Percentiles rank a stretch among this genome's conserved stretches.
Evolutionary conservation across 53 echinoderm and acorn worm species (phyloP).

Genomic region (Stichopus horrens): DNA sequence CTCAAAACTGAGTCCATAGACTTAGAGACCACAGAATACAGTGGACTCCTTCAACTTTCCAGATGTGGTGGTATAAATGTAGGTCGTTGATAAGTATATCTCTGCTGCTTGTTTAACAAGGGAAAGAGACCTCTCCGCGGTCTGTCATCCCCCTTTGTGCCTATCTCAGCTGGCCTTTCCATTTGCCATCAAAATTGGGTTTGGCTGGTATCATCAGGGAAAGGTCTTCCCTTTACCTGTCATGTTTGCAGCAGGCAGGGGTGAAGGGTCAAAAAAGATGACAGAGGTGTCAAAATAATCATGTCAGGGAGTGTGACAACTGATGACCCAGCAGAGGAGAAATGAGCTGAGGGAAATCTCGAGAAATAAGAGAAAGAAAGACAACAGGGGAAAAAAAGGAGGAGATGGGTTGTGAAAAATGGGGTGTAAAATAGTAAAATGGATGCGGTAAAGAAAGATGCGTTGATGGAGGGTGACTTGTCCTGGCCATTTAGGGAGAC

Average conservation of each 20-base stretch:
- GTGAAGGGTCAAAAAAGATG: conserved; percentile 15
- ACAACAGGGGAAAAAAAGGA: not conserved
- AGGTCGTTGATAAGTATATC: not conserved
- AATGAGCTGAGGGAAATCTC: not conserved
- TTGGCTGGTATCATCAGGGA: conserved; percentile 14
- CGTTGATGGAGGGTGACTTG: not conserved
- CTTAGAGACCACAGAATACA: too few relatives aligned
- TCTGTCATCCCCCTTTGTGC: not conserved
- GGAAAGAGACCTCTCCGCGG: not conserved
- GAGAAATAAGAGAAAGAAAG: not conserved
- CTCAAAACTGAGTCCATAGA: too few relatives aligned
- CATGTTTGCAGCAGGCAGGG: conserved; percentile 12
- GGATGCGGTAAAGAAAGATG: too few relatives aligned
- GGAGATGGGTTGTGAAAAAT: not conserved
- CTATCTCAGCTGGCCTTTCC: conserved; percentile 24
- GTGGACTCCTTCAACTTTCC: not conserved
- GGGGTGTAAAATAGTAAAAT: not conserved
- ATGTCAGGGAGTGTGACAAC: conserved; percentile 34
- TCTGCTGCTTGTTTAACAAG: not conserved
- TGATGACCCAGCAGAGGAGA: conserved; percentile 15
- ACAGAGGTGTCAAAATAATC: conserved; percentile 42
- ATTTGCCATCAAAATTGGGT: conserved; percentile 22
- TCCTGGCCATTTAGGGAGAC: conserved; percentile 28
- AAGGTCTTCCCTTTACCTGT: conserved; percentile 6
- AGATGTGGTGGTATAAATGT: not conserved